A percentile compares a stretch with the other conserved stretches of the same genome.
phyloP scores from a whole-genome alignment of 2,113 vertebrate species.

The Erythrocebus patas region DNA sequence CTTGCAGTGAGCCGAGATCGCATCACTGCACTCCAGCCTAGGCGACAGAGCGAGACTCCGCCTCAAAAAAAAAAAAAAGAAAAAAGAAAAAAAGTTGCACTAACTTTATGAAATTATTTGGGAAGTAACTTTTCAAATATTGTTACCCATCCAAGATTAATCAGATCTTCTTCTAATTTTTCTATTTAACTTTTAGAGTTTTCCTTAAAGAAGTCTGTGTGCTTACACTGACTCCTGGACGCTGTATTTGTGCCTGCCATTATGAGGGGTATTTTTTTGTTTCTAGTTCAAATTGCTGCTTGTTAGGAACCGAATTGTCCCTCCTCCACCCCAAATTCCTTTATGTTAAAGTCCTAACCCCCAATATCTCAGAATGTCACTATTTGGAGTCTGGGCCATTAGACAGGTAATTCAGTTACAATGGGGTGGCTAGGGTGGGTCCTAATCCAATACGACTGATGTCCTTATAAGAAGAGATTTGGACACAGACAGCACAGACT shows the following conservation, averaged over 20 bases:
- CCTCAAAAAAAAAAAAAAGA: too few relatives aligned
- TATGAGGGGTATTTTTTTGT: neutral
- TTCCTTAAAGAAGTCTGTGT: neutral
- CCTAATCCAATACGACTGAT: neutral
- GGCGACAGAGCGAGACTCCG: too few relatives aligned
- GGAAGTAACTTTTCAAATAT: neutral
- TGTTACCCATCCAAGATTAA: neutral
- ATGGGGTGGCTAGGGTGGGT: too few relatives aligned
- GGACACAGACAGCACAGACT: neutral
- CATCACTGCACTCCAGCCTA: too few relatives aligned
- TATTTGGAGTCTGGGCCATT: neutral
- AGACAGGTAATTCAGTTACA: neutral
- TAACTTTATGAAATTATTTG: neutral
- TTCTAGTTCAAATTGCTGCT: neutral
- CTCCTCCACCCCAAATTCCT: neutral
- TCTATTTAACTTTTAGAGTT: neutral
- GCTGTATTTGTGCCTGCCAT: neutral
- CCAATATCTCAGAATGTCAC: neutral
- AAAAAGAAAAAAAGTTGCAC: neutral
- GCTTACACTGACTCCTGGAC: neutral
- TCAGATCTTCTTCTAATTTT: neutral
- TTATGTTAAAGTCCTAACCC: neutral
- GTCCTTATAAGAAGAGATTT: neutral
- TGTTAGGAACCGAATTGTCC: neutral
- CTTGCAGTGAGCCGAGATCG: too few relatives aligned